A percentile compares a stretch with the other conserved stretches of the same genome.
These are phyloP conservation scores for Eulacestoma nigropectus DNA, from an alignment of 2,113 vertebrate genomes.

Conservation along the genomic window DNA sequence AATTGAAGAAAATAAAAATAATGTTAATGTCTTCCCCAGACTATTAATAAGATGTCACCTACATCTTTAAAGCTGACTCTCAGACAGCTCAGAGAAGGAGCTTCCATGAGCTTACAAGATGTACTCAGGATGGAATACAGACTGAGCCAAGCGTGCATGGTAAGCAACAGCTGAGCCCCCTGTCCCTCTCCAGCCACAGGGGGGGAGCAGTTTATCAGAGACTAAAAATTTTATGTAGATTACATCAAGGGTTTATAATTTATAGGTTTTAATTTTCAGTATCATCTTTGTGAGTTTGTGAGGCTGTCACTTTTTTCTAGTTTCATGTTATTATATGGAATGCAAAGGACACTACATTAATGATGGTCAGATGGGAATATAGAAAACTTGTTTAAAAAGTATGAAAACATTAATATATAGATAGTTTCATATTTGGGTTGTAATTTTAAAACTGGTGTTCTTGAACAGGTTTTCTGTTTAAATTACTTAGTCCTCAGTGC, in stretches of 20 bases:
- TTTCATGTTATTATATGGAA: not conserved
- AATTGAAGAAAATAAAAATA: not conserved
- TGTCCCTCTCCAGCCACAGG: not conserved
- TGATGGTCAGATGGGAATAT: not conserved
- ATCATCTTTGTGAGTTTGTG: not conserved
- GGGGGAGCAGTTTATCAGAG: not conserved
- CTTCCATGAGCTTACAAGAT: slow-evolving; percentile 81
- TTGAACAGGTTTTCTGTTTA: not conserved
- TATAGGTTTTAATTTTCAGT: not conserved
- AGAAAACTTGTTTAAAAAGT: not conserved
- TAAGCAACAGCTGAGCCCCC: slow-evolving; percentile 54
- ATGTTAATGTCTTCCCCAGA: slow-evolving; percentile 63
- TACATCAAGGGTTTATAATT: not conserved
- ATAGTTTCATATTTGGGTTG: not conserved
- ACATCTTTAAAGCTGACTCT: slow-evolving; percentile 89
- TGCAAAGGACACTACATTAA: not conserved
- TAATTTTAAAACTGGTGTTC: not conserved
- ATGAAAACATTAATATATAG: not conserved
- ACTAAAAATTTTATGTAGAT: not conserved
- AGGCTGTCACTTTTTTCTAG: not conserved
- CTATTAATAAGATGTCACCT: slow-evolving; percentile 89
- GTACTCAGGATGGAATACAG: slow-evolving; percentile 92
- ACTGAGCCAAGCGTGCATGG: slow-evolving; percentile 89
- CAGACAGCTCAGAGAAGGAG: slow-evolving; percentile 82
- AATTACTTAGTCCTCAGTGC: not conserved